Conservation (phyloP, 1,140 invertebrate genomes). For the Paralvinella palmiformis region DNA sequence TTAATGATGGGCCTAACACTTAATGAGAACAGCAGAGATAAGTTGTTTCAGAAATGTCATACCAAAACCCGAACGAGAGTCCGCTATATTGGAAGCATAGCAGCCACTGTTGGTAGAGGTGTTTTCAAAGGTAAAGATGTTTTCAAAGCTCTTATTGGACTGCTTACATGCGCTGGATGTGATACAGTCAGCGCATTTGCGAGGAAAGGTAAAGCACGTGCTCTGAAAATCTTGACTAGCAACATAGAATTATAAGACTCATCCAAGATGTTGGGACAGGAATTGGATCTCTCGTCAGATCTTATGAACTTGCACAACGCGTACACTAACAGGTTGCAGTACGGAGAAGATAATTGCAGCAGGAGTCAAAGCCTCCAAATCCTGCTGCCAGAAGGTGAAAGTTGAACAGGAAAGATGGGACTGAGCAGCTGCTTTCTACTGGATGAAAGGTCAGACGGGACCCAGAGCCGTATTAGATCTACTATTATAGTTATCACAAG, state of each 20-base stretch:
- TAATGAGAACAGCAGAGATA: neutral
- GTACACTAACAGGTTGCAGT: too few relatives aligned
- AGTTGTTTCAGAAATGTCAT: neutral
- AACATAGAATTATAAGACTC: neutral
- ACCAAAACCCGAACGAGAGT: neutral
- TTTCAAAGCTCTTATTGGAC: neutral
- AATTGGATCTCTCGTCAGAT: neutral
- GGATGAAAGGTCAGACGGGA: too few relatives aligned
- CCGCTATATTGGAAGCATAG: neutral
- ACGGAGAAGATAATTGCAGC: too few relatives aligned
- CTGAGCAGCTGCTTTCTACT: too few relatives aligned
- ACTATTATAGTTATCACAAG: too few relatives aligned
- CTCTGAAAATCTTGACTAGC: neutral
- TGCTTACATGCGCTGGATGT: neutral
- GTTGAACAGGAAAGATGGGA: too few relatives aligned
- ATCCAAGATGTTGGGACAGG: neutral
- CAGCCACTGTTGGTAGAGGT: neutral
- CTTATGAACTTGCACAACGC: neutral
- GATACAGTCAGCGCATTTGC: neutral
- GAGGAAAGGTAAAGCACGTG: conserved; percentile 10
- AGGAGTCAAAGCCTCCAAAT: too few relatives aligned
- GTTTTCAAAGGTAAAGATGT: neutral
- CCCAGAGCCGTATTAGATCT: too few relatives aligned
- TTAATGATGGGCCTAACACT: neutral
- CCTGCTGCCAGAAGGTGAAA: too few relatives aligned